Conservation (phyloP, 1,140 invertebrate species). For the Bombus pyrosoma region DNA sequence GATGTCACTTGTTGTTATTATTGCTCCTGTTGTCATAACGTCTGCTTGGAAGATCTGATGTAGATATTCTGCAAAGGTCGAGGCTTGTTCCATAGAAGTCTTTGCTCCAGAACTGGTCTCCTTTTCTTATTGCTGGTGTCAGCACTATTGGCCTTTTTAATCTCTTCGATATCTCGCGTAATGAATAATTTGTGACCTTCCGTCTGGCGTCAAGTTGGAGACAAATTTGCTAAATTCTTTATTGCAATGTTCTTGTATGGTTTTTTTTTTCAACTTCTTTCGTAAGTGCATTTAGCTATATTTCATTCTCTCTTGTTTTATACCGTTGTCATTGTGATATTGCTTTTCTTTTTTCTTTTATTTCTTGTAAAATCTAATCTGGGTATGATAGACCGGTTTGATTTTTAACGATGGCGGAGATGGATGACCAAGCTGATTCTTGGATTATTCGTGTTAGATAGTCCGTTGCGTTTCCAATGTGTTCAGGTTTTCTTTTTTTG, state of each 20-base stretch:
- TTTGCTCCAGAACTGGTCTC: slow-evolving; percentile 52
- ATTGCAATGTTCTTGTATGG: background rate
- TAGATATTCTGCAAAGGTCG: slow-evolving; percentile 51
- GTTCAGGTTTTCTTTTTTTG: background rate
- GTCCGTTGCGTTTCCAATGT: background rate
- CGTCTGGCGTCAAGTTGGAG: background rate
- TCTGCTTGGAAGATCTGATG: slow-evolving; percentile 24
- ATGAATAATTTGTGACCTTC: slow-evolving; percentile 42
- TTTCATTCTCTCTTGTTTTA: slow-evolving; percentile 5
- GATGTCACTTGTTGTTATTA: background rate
- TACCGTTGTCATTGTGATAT: background rate
- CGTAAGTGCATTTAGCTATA: slow-evolving; percentile 25
- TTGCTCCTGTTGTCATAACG: background rate
- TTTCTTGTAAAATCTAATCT: background rate
- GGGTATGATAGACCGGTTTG: background rate
- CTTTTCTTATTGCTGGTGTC: slow-evolving; percentile 48
- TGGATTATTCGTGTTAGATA: background rate
- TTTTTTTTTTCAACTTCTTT: background rate
- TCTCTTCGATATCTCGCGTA: slow-evolving; percentile 58
- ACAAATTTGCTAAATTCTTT: background rate
- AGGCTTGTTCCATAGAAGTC: slow-evolving; percentile 56
- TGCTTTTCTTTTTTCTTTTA: background rate
- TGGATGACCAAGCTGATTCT: background rate
- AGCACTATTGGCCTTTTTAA: slow-evolving; percentile 27
- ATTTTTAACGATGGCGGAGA: background rate